phyloP scores from a whole-genome alignment of 1,140 invertebrate species.

The Drosophila nasuta region DNA sequence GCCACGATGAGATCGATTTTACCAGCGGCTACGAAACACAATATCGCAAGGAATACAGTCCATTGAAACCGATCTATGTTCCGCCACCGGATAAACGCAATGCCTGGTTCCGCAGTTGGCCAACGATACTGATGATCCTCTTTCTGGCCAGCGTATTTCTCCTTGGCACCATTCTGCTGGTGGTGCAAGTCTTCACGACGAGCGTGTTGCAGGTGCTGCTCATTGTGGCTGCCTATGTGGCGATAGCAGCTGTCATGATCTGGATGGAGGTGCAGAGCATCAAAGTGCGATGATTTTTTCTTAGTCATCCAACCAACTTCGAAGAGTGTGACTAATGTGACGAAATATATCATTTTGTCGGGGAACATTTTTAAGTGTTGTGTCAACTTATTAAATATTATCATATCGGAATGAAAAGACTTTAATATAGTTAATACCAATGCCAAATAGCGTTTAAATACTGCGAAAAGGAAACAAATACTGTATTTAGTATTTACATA shows the following conservation, averaged over 20 bases:
- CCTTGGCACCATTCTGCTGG: slow-evolving; percentile 59
- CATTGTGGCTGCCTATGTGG: slow-evolving; percentile 60
- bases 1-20: slow-evolving; percentile 75
- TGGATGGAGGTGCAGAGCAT: slow-evolving; percentile 72
- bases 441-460: slow-evolving; percentile 41
- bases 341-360: slow-evolving; percentile 25
- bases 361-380: slow-evolving; percentile 50
- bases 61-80: slow-evolving; percentile 53
- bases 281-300: slow-evolving; percentile 62
- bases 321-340: slow-evolving; percentile 42
- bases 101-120: slow-evolving; percentile 69
- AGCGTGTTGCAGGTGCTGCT: slow-evolving; percentile 59
- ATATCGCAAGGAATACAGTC: slow-evolving; percentile 75
- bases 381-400: slow-evolving; percentile 59
- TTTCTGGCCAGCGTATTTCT: slow-evolving; percentile 64
- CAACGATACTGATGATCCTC: slow-evolving; percentile 58
- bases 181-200: slow-evolving; percentile 63
- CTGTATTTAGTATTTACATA: slow-evolving; percentile 14
- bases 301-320: background rate
- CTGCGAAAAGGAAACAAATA: slow-evolving; percentile 9
- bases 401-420: slow-evolving; percentile 29
- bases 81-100: slow-evolving; percentile 63
- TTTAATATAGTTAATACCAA: slow-evolving; percentile 38
- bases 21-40: slow-evolving; percentile 79
- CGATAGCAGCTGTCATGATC: slow-evolving; percentile 61